Conservation (phyloP, 1,140 invertebrate genomes). For the Chironomus striatipennis region DNA sequence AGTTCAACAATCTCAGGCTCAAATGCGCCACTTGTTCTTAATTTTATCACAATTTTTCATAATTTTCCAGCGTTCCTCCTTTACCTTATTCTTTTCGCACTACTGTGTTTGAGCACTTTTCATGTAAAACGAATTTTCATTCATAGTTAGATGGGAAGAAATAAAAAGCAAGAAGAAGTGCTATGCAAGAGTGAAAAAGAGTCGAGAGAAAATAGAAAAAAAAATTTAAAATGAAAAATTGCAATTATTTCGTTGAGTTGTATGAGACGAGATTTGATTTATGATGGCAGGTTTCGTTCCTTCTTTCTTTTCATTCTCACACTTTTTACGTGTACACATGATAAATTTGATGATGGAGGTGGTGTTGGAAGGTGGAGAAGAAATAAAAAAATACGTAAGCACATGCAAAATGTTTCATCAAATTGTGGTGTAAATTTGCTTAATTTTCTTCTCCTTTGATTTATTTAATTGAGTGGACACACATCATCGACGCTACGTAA, state of each 20-base stretch:
- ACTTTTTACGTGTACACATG: neutral
- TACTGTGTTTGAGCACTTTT: neutral
- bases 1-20: too few species aligned
- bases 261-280: conserved; percentile 13
- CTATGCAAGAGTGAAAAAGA: too few species aligned
- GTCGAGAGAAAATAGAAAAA: too few species aligned
- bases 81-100: too few species aligned
- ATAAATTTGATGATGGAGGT: neutral
- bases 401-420: neutral
- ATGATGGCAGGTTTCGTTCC: conserved; percentile 6
- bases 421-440: neutral
- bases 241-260: conserved; percentile 8
- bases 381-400: too few species aligned
- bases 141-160: neutral
- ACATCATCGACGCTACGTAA: neutral
- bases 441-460: too few species aligned
- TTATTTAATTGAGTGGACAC: neutral
- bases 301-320: neutral
- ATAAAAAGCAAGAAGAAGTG: too few species aligned
- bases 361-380: neutral
- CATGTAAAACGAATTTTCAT: neutral
- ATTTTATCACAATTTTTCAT: too few species aligned
- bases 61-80: too few species aligned
- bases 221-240: neutral
- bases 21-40: too few species aligned